phyloP scores from a whole-genome alignment of 2,797 vertebrate species.

The Tenualosa ilisha region DNA sequence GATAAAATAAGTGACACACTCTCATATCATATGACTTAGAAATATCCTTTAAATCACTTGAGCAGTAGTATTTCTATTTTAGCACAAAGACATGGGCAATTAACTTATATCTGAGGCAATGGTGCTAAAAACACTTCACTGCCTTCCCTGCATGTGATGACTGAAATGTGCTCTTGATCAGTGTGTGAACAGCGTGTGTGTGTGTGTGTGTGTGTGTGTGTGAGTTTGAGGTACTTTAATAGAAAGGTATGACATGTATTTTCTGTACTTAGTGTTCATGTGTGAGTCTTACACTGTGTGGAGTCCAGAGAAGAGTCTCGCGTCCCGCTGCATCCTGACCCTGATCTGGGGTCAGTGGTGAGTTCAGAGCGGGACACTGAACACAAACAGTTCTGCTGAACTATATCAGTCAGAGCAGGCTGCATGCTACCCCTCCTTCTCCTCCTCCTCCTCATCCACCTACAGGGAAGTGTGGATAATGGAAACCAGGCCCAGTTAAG shows the following conservation, averaged over 20 bases:
- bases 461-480: conserved; percentile 18
- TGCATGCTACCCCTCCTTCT: neutral
- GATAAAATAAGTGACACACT: conserved; percentile 5
- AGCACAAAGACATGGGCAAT: neutral
- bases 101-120: neutral
- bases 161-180: neutral
- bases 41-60: conserved; percentile 2
- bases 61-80: conserved; percentile 12
- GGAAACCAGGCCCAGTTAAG: neutral
- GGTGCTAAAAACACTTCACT: neutral
- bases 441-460: neutral
- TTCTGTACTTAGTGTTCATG: neutral
- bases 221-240: neutral
- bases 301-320: neutral
- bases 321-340: neutral
- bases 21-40: conserved; percentile 13
- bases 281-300: neutral
- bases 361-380: neutral
- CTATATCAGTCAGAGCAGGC: neutral
- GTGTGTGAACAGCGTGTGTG: too few relatives aligned
- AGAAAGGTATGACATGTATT: neutral
- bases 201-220: too few relatives aligned
- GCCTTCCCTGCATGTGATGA: neutral
- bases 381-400: neutral
- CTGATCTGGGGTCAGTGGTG: neutral